phyloP scores from a whole-genome alignment of 1,140 invertebrate species.

The Drosophila santomea region DNA sequence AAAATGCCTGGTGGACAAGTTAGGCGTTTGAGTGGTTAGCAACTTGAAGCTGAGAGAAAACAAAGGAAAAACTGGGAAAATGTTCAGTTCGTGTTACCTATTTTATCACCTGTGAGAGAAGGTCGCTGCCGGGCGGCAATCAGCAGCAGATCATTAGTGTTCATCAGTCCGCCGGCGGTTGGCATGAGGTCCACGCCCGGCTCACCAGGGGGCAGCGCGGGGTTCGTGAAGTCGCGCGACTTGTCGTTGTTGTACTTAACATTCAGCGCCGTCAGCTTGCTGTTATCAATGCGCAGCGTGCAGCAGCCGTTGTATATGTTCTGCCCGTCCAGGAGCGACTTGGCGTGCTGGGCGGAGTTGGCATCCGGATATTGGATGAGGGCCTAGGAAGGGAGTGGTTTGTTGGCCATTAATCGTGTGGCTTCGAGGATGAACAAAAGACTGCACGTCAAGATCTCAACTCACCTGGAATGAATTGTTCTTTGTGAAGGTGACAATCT shows the following conservation, averaged over 20 bases:
- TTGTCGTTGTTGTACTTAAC: conserved; percentile 99
- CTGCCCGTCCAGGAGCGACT: conserved; percentile 97
- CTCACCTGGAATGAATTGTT: conserved; percentile 96
- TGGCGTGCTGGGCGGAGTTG: conserved; percentile 97
- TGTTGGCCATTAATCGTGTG: background rate
- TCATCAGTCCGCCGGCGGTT: conserved; percentile 87
- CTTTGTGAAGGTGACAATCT: conserved; percentile 99
- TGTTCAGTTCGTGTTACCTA: conserved; percentile 84
- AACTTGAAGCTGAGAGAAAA: conserved; percentile 48
- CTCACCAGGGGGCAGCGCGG: conserved; percentile 97
- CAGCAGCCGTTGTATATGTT: conserved; percentile 99
- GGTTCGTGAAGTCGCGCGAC: conserved; percentile 99
- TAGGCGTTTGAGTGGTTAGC: conserved; percentile 1
- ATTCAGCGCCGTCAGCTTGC: conserved; percentile 98
- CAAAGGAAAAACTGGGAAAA: conserved; percentile 69
- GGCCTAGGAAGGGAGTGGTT: conserved; percentile 87
- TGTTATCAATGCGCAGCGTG: conserved; percentile 99
- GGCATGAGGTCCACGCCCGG: conserved; percentile 88
- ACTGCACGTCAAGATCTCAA: background rate
- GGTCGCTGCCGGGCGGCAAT: conserved; percentile 88
- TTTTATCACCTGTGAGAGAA: conserved; percentile 86
- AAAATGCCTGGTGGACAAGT: background rate
- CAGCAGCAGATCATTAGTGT: conserved; percentile 87
- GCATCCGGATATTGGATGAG: conserved; percentile 99
- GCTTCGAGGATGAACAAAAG: background rate